These are phyloP conservation scores for Tachysurus vachellii DNA, from an alignment of 2,113 vertebrate species.

Conservation along the genomic window DNA sequence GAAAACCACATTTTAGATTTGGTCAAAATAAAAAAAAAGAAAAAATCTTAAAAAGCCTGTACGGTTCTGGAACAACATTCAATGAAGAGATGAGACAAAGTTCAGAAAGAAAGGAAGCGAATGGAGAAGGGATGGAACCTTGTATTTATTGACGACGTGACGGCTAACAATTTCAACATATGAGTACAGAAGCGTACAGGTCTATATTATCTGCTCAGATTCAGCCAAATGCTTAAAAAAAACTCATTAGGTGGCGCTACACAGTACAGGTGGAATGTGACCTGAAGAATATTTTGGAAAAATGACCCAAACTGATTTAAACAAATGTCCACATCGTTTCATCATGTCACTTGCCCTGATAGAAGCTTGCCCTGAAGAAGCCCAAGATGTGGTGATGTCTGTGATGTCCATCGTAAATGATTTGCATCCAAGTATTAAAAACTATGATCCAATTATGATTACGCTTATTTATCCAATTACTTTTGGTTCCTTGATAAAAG, in stretches of 20 bases:
- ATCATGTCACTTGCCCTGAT: neutral
- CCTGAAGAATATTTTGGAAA: neutral
- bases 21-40: neutral
- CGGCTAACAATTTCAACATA: neutral
- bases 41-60: neutral
- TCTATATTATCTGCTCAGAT: neutral
- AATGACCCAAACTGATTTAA: neutral
- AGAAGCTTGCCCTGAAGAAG: neutral
- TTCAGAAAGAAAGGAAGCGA: neutral
- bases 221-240: neutral
- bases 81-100: neutral
- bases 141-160: too few species aligned
- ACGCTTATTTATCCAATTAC: neutral
- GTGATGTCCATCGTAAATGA: neutral
- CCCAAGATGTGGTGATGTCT: neutral
- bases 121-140: neutral
- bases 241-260: neutral
- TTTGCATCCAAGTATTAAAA: neutral
- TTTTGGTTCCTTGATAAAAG: neutral
- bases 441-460: neutral
- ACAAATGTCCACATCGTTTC: neutral
- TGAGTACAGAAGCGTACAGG: neutral
- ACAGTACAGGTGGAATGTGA: neutral
- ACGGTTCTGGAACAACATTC: neutral
- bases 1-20: neutral